Evolutionary conservation across 2,888 invertebrate species (phyloP).

Genomic region (Cryptus viduatorius): DNA sequence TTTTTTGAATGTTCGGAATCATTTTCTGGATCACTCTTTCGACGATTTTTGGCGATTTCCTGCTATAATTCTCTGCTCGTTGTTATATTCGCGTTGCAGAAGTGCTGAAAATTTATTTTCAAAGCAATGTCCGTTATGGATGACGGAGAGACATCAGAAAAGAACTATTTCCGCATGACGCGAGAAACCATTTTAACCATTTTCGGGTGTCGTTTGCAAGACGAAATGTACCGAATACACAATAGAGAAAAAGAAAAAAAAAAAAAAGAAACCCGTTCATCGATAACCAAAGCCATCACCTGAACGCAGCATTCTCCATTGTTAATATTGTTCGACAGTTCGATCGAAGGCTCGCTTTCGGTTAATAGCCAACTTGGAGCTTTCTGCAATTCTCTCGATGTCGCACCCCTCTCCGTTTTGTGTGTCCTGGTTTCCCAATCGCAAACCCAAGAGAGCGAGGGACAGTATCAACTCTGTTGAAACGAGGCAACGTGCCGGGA

Average conservation of each 20-base stretch:
- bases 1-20: too few species aligned
- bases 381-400: neutral
- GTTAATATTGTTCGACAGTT: constrained; percentile 55
- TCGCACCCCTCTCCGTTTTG: constrained; percentile 13
- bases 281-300: constrained; percentile 20
- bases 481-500: constrained; percentile 43
- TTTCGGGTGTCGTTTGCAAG: neutral
- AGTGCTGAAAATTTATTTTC: neutral
- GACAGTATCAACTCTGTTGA: constrained; percentile 23
- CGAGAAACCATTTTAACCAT: constrained; percentile 6
- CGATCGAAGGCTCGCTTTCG: constrained; percentile 48
- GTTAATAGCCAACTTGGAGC: constrained; percentile 37
- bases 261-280: neutral
- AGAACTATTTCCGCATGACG: constrained; percentile 38
- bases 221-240: neutral
- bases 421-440: constrained; percentile 26
- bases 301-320: constrained; percentile 28
- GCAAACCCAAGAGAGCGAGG: constrained; percentile 20
- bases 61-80: too few species aligned
- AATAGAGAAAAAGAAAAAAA: neutral
- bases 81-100: too few species aligned
- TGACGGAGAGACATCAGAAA: neutral
- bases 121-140: neutral
- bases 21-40: too few species aligned
- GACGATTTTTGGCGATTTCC: too few species aligned